These are phyloP conservation scores for Limosa lapponica DNA, from an alignment of 2,797 vertebrate species.

Conservation along the genomic window DNA sequence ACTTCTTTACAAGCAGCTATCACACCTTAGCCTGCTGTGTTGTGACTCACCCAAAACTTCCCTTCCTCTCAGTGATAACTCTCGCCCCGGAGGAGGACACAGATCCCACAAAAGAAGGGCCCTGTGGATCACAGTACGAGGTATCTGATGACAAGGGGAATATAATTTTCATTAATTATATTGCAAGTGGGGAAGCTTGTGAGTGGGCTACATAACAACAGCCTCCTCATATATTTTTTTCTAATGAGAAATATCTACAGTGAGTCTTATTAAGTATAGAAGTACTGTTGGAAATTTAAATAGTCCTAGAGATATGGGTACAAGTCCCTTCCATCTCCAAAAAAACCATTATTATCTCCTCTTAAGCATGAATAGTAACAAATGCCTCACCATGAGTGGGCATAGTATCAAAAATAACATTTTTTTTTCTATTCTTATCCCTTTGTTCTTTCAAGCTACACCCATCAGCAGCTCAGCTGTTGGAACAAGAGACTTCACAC, in stretches of 20 bases:
- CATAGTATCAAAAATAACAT: conserved; percentile 16
- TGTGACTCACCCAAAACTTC: background rate
- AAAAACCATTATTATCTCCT: background rate
- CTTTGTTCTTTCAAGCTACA: conserved; percentile 20
- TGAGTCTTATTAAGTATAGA: background rate
- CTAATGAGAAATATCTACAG: background rate
- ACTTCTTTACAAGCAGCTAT: background rate
- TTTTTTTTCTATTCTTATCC: conserved; percentile 24
- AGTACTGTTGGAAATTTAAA: background rate
- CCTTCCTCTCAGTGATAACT: background rate
- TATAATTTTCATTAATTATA: background rate
- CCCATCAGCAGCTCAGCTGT: conserved; percentile 30
- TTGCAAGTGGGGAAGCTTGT: background rate
- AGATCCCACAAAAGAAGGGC: background rate
- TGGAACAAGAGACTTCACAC: background rate
- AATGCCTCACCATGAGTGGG: conserved; percentile 1
- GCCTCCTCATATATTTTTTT: background rate
- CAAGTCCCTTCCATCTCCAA: background rate
- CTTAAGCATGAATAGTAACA: background rate
- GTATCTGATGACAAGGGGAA: background rate
- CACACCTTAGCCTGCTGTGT: background rate
- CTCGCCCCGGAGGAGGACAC: background rate
- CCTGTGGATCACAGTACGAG: fast-evolving
- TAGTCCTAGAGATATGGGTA: background rate
- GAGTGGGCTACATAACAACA: background rate